A percentile compares a stretch with the other conserved stretches of the same genome.
These are phyloP conservation scores for Plemyria rubiginata DNA, from an alignment of 2,888 invertebrate species.

Conservation along the genomic window DNA sequence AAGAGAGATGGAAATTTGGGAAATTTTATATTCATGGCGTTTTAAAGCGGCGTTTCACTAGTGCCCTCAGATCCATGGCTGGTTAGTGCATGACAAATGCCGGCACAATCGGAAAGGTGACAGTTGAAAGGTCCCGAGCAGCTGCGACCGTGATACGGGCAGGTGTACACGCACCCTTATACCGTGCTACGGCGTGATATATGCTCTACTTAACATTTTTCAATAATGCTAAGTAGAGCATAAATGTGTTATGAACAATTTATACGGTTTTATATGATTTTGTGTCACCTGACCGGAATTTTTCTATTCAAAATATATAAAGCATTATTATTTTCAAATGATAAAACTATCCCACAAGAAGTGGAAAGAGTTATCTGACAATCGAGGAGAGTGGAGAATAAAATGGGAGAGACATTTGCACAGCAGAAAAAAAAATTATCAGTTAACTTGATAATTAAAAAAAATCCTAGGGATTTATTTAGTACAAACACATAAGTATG, in stretches of 20 bases:
- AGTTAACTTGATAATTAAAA: too few species aligned
- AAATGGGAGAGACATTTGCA: too few species aligned
- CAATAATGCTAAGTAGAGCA: not conserved
- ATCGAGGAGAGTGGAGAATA: too few species aligned
- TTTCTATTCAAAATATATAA: too few species aligned
- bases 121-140: constrained; percentile 61
- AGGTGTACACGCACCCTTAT: constrained; percentile 59
- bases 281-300: constrained; percentile 6
- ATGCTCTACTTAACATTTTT: constrained; percentile 50
- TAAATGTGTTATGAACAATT: not conserved
- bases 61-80: constrained; percentile 26
- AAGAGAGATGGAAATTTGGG: not conserved
- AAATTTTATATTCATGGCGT: not conserved
- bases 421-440: too few species aligned
- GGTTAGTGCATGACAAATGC: constrained; percentile 31
- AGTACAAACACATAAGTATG: too few species aligned
- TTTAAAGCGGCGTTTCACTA: not conserved
- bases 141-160: constrained; percentile 70
- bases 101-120: constrained; percentile 42
- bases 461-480: too few species aligned
- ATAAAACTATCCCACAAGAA: too few species aligned
- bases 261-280: not conserved
- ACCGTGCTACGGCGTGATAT: constrained; percentile 16
- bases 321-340: too few species aligned
- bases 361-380: too few species aligned